These are phyloP conservation scores for Desmophyllum pertusum DNA, from an alignment of 92 coral and sea anemone species.

Conservation along the genomic window DNA sequence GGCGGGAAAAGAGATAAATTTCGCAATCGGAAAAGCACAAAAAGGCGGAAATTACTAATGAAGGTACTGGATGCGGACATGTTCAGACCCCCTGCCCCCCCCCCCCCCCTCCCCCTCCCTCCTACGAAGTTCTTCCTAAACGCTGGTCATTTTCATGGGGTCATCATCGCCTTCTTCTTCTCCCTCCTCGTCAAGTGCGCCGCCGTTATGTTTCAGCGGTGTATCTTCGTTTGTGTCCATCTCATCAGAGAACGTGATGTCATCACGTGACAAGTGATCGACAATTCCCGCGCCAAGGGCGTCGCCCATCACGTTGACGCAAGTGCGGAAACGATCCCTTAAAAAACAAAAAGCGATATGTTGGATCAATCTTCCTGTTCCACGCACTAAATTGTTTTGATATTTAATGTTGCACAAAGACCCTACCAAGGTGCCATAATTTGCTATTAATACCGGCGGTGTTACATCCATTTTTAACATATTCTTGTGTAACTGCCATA, in stretches of 20 bases:
- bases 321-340: slow-evolving; percentile 96
- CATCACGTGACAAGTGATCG: slow-evolving; percentile 90
- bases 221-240: slow-evolving; percentile 29
- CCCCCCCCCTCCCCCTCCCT: too few relatives aligned
- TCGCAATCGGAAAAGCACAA: too few relatives aligned
- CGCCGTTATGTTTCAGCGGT: slow-evolving; percentile 35
- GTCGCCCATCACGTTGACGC: slow-evolving; percentile 93
- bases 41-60: too few relatives aligned
- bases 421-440: too few relatives aligned
- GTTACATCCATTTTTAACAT: too few relatives aligned
- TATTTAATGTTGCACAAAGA: background rate
- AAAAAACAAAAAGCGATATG: background rate
- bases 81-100: too few relatives aligned
- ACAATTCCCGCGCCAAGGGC: slow-evolving; percentile 95
- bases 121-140: background rate
- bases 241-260: slow-evolving; percentile 72
- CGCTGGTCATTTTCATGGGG: slow-evolving; percentile 44
- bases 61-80: too few relatives aligned
- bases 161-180: slow-evolving; percentile 24
- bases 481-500: too few relatives aligned
- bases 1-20: too few relatives aligned
- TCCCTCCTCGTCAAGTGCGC: slow-evolving; percentile 21
- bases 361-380: background rate
- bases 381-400: too few relatives aligned
- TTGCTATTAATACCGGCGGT: too few relatives aligned